A percentile compares a stretch with the other conserved stretches of the same genome.
phyloP scores from a whole-genome alignment of 2,113 vertebrate genomes.

The Datnioides undecimradiatus region DNA sequence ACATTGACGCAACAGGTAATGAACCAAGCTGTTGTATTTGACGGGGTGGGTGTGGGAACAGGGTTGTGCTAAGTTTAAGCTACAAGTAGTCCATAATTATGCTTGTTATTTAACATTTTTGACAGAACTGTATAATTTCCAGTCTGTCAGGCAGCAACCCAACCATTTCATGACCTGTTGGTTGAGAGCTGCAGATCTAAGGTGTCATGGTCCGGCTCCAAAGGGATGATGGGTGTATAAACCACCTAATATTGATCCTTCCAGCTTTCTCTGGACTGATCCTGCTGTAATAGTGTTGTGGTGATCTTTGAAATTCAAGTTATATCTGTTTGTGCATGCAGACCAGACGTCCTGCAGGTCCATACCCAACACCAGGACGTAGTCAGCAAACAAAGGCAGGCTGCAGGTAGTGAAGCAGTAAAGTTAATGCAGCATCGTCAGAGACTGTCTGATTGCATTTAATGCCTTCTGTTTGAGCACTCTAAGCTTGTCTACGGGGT shows the following conservation, averaged over 20 bases:
- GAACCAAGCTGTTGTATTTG: too few species aligned
- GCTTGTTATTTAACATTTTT: background rate
- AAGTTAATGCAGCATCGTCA: background rate
- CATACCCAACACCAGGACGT: background rate
- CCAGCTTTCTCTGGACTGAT: background rate
- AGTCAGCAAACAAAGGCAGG: background rate
- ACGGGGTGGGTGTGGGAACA: too few species aligned
- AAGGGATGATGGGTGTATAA: background rate
- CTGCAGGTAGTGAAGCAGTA: background rate
- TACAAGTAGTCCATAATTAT: too few species aligned
- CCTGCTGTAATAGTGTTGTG: background rate
- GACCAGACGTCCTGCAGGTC: background rate
- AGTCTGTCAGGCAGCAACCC: background rate
- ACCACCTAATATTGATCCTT: background rate
- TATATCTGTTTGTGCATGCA: background rate
- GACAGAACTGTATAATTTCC: background rate
- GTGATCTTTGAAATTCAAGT: background rate
- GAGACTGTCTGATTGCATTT: background rate
- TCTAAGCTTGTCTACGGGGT: background rate
- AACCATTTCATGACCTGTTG: too few species aligned
- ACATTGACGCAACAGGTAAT: too few species aligned
- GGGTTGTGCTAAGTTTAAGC: too few species aligned
- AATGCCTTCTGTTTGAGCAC: background rate
- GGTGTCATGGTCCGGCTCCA: background rate
- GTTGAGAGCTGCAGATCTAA: background rate